These are phyloP conservation scores for Sycophila sp. DNA, from an alignment of 1,140 invertebrate genomes.

Conservation along the genomic window DNA sequence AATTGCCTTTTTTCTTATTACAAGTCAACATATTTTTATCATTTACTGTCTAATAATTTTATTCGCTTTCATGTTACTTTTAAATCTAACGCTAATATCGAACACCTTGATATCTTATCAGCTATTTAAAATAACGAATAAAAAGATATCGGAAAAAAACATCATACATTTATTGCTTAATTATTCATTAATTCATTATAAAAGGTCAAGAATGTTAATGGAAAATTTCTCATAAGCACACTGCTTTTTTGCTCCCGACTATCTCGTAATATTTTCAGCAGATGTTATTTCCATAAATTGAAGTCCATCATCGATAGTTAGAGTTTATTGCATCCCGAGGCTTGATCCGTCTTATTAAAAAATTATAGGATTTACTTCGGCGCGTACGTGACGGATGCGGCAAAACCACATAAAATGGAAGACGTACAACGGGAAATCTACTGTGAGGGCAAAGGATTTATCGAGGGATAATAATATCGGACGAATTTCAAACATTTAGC, in stretches of 20 bases:
- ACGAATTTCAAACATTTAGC: neutral
- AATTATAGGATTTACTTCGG: slow-evolving; percentile 26
- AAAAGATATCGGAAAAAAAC: no score
- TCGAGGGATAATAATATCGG: neutral
- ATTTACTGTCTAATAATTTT: no score
- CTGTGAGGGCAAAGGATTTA: no score
- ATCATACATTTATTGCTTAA: slow-evolving; percentile 16
- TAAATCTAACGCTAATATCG: no score
- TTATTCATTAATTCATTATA: slow-evolving; percentile 29
- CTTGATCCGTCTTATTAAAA: slow-evolving; percentile 33
- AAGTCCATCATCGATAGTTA: neutral
- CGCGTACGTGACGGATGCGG: neutral
- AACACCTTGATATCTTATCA: no score
- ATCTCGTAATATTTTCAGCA: slow-evolving; percentile 2
- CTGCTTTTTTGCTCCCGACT: neutral
- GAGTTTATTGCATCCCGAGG: neutral
- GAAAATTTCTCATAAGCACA: neutral
- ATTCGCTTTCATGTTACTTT: no score
- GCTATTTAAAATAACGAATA: no score
- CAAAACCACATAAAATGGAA: neutral
- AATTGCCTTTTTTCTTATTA: no score
- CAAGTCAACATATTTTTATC: no score
- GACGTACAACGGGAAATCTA: no score
- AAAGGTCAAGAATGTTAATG: slow-evolving; percentile 20
- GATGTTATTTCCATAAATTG: slow-evolving; percentile 26